Base-by-base conservation (phyloP, 1,140 invertebrate species). In the Cepaea nemoralis region DNA sequence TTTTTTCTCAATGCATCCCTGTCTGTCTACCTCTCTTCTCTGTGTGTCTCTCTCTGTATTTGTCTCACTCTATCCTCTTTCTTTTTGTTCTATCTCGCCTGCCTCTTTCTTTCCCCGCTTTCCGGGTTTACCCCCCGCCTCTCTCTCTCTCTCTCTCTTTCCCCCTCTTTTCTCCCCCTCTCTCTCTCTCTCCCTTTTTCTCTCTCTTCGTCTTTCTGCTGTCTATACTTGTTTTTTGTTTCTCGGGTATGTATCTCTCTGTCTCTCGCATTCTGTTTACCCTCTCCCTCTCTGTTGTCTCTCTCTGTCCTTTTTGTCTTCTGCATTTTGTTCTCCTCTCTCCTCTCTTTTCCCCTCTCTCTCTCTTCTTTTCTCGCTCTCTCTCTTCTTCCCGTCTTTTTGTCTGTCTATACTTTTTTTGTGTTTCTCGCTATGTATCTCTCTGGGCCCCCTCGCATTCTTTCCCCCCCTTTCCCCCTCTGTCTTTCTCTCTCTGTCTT, bases 291-390 rank as follows among this genome's bases (percentile, higher is more conserved):
- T 67, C 33, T 27, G 10, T 67, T 67, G 10, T 35, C 24, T 67
- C 63, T 67, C 45, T n/a, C n/a, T n/a, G n/a, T n/a, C n/a, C n/a
- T n/a, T n/a, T n/a, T n/a, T n/a, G n/a, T n/a, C n/a, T n/a, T n/a
- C n/a, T n/a, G n/a, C n/a, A n/a, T n/a, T n/a, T n/a, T n/a, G n/a
- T n/a, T 48, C 45, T 48, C 45, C 19, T 48, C 19, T 19, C 19
- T 19, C 19, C 45, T 48, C 45, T 48, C n/a, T n/a, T n/a, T n/a
- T n/a, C 45, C 19, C 45, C 19, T 19, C 19, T 19, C 19, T 35
- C 63, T 35, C 63, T 27, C 63, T 67, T n/a, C 24, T n/a, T 35
- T n/a, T 67, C 63, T 67, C 63, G 10, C 63, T 67, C 63, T 67
- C 24, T 67, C 63, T 35, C 63, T 35, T 35, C 63, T 67, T 35